phyloP scores from a whole-genome alignment of 2,888 invertebrate genomes.

The Callosobruchus maculatus region DNA sequence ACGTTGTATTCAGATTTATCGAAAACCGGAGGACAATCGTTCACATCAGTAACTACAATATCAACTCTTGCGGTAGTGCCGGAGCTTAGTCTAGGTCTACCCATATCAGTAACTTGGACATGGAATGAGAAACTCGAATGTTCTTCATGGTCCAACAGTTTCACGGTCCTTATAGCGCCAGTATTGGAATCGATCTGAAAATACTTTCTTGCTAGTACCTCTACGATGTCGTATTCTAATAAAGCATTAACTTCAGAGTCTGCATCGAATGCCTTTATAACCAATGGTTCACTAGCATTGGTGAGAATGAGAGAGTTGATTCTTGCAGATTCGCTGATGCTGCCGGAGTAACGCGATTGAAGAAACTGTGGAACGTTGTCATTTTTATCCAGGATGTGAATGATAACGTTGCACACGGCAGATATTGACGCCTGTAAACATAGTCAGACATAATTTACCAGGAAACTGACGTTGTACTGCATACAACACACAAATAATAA shows the following conservation, averaged over 20 bases:
- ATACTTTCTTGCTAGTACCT: conserved; percentile 70
- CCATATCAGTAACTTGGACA: conserved; percentile 79
- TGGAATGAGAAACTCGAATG: conserved; percentile 69
- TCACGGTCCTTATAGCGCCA: conserved; percentile 68
- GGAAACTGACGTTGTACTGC: no score
- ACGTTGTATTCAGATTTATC: conserved; percentile 66
- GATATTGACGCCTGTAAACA: conserved; percentile 59
- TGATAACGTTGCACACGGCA: conserved; percentile 66
- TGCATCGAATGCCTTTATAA: conserved; percentile 77
- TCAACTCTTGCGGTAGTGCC: conserved; percentile 75
- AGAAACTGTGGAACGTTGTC: conserved; percentile 76
- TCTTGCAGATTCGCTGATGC: conserved; percentile 70
- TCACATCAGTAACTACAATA: conserved; percentile 76
- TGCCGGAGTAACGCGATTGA: conserved; percentile 65
- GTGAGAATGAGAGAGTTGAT: conserved; percentile 71
- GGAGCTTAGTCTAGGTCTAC: conserved; percentile 76
- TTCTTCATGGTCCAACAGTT: conserved; percentile 77
- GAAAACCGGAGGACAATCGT: conserved; percentile 88
- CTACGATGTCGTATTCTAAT: conserved; percentile 80
- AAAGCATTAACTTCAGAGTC: conserved; percentile 86
- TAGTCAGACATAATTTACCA: neutral
- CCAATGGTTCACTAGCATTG: conserved; percentile 69
- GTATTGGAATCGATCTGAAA: conserved; percentile 61
- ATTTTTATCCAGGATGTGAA: conserved; percentile 87
- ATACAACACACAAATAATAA: no score